Evolutionary conservation across 2,797 vertebrate species (phyloP), one percentile per base, ranked within the genome.

Genomic region (Taenioides sp.): DNA sequence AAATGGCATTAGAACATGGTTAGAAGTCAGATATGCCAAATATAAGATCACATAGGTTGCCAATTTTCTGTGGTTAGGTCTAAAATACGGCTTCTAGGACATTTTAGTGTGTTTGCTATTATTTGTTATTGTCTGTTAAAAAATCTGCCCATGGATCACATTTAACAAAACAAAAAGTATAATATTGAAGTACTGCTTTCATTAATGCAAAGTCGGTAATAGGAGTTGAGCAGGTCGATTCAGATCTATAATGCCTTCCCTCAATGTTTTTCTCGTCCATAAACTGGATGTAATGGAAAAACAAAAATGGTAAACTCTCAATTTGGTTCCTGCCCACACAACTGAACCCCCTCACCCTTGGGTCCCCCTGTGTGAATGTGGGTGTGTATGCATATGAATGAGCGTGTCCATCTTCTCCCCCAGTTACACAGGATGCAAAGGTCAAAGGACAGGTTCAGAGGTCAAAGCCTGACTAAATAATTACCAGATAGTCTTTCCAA

Each of bases 401-500:
- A 82, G 75, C 79, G 80, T 80, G 75, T 84, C 80, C 79, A 84
- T 86, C 81, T 77, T 74, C 64, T 81, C 82, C 79, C 64, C 66
- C 72, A 81, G 80, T 77, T 83, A 85, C 84, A 83, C 88, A 91
- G 91, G 90, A 91, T 90, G 84, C 63, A 47, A 69, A 87, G 87
- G 89, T 91, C 86, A 92, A 82, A 86, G 75, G 66, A 79, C 43
- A 74, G 71, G 87, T 86, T 88, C 80, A 86, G 70, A 90, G 84
- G 89, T 89, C 84, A 83, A 85, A 82, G 85, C 86, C 89, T 91
- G 88, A 90, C 89, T 92, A 92, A 92, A 92, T 90, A 92, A 91
- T 91, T 91, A 90, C 87, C 87, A 90, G 90, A 90, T 89, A 87
- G 70, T 78, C 76, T 88, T 79, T 82, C 83, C 76, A 66, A 49